phyloP scores from a whole-genome alignment of 2,797 vertebrate species.

The Danionella dracula region DNA sequence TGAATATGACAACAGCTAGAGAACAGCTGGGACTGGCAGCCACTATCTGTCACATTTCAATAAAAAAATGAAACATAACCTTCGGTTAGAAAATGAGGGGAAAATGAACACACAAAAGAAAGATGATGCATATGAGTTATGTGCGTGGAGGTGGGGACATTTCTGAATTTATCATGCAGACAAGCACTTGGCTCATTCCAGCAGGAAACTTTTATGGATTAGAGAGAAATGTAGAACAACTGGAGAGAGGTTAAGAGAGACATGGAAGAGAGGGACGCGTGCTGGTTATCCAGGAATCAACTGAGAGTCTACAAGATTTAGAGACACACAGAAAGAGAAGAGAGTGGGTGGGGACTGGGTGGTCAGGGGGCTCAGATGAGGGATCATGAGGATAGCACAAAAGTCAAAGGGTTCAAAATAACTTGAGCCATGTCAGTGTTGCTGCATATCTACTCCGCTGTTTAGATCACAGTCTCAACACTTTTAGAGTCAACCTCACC shows the following conservation, averaged over 20 bases:
- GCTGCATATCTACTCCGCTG: conserved; percentile 66
- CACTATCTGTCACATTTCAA: conserved; percentile 65
- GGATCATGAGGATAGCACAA: not conserved
- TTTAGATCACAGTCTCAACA: not conserved
- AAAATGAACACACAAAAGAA: conserved; percentile 35
- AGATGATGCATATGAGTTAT: not conserved
- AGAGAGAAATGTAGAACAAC: not conserved
- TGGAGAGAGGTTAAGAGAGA: not conserved
- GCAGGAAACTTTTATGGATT: conserved; percentile 52
- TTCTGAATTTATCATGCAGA: conserved; percentile 77
- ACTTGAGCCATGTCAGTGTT: conserved; percentile 74
- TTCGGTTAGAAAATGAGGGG: not conserved
- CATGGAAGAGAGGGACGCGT: conserved; percentile 45
- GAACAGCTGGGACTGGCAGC: conserved; percentile 55
- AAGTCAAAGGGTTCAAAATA: conserved; percentile 19
- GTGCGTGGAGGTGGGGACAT: conserved; percentile 30
- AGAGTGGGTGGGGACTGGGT: not conserved
- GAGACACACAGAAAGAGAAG: not conserved
- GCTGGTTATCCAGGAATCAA: conserved; percentile 39
- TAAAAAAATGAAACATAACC: conserved; percentile 25
- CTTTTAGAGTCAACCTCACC: too few relatives aligned
- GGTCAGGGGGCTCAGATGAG: not conserved
- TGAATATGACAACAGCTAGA: not conserved
- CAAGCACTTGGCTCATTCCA: conserved; percentile 67
- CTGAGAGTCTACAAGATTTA: conserved; percentile 29